Conservation (phyloP, 2,113 vertebrate genomes). For the Acrocephalus kingi region DNA sequence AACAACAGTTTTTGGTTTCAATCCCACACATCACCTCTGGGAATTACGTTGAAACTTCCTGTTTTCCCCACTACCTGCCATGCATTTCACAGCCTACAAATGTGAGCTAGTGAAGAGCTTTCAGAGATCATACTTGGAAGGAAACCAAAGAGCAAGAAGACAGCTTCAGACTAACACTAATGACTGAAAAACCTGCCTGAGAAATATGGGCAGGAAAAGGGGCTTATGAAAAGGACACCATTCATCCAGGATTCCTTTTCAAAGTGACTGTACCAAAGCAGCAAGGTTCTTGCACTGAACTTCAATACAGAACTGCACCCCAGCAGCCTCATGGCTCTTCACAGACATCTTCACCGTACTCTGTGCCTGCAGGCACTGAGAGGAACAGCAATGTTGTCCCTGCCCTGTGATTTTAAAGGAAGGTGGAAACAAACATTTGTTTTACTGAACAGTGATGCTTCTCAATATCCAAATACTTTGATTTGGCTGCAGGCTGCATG, state of each 20-base stretch:
- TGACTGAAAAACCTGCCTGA: not conserved
- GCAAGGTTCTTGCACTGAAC: fast-evolving
- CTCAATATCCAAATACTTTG: not conserved
- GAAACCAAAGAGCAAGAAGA: not conserved
- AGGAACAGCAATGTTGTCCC: not conserved
- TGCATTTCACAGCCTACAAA: not conserved
- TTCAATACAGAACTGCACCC: not conserved
- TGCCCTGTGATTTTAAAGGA: not conserved
- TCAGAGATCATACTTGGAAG: not conserved
- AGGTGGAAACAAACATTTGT: not conserved
- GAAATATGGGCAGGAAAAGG: not conserved
- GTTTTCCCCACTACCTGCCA: not conserved
- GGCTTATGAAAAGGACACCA: not conserved
- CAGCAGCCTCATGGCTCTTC: not conserved
- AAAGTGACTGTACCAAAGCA: not conserved
- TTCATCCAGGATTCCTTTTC: not conserved
- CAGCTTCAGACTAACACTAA: not conserved
- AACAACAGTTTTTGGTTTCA: constrained; percentile 28
- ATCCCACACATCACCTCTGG: not conserved
- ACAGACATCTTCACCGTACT: fast-evolving
- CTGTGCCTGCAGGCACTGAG: not conserved
- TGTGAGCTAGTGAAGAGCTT: not conserved
- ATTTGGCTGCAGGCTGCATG: not conserved
- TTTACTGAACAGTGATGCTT: not conserved
- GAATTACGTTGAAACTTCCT: constrained; percentile 15